Conservation (phyloP, 53 echinoderm and acorn worm genomes). For the Echinometra lucunter region DNA sequence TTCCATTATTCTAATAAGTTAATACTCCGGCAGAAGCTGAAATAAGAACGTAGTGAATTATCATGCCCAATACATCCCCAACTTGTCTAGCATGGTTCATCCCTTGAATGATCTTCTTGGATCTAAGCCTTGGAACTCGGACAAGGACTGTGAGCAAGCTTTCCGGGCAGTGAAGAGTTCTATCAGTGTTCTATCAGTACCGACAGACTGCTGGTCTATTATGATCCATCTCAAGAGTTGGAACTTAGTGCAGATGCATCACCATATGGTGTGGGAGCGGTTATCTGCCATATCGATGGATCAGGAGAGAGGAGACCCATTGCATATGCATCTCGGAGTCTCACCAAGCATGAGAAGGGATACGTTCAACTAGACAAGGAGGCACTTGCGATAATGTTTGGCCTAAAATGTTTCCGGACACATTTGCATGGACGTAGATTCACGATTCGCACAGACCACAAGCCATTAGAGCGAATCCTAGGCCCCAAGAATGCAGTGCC, state of each 20-base stretch:
- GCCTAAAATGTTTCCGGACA: constrained; percentile 71
- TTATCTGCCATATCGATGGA: neutral
- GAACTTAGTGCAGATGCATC: neutral
- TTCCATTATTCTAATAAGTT: no score
- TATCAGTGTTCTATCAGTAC: no score
- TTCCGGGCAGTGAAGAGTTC: neutral
- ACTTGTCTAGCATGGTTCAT: neutral
- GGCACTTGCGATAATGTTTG: constrained; percentile 62
- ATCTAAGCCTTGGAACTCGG: neutral
- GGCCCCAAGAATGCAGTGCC: constrained; percentile 65
- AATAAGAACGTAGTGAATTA: no score
- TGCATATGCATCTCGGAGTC: constrained; percentile 77
- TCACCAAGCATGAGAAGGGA: constrained; percentile 66
- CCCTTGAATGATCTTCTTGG: neutral
- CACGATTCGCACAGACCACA: constrained; percentile 76
- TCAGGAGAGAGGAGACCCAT: constrained; percentile 72
- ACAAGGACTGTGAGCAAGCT: neutral
- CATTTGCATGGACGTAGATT: constrained; percentile 75
- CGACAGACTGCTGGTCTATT: neutral
- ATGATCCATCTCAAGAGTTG: neutral
- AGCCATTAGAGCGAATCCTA: constrained; percentile 72
- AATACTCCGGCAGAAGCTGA: no score
- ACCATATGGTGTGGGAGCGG: constrained; percentile 36
- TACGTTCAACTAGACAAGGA: constrained; percentile 77
- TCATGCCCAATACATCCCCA: neutral